These are phyloP conservation scores for Lasioglossum oenotherae DNA, from an alignment of 2,888 invertebrate species.

Conservation along the genomic window DNA sequence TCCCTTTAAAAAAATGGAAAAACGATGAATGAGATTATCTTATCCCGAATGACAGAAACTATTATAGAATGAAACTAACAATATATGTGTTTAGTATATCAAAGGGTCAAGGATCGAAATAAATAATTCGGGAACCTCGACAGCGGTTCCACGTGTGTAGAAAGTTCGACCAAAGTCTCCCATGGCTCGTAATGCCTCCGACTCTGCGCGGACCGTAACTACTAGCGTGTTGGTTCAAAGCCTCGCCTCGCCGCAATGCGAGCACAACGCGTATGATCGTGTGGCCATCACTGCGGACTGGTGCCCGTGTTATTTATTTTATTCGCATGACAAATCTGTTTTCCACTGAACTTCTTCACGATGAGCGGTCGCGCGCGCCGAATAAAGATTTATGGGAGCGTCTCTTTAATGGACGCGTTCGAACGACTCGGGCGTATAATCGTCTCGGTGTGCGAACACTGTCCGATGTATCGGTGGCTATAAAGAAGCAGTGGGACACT, in stretches of 20 bases:
- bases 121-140: neutral
- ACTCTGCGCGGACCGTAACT: constrained; percentile 22
- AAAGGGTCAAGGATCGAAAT: neutral
- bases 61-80: neutral
- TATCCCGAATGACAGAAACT: neutral
- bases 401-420: constrained; percentile 1
- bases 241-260: neutral
- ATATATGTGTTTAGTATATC: neutral
- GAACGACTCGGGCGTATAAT: neutral
- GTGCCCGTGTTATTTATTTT: constrained; percentile 20
- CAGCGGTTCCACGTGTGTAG: neutral
- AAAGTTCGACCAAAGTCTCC: neutral
- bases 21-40: neutral
- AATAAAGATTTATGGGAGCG: constrained; percentile 29
- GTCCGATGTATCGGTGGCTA: neutral
- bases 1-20: neutral
- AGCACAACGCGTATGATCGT: neutral
- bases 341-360: constrained; percentile 4
- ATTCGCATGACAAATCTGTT: constrained; percentile 42
- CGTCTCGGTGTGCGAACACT: neutral
- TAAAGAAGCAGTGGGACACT: neutral
- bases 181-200: constrained; percentile 16
- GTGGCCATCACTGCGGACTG: neutral
- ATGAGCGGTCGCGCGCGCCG: neutral
- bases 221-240: constrained; percentile 2